phyloP scores from a whole-genome alignment of 2,797 vertebrate species.

The Smutsia temminckii region DNA sequence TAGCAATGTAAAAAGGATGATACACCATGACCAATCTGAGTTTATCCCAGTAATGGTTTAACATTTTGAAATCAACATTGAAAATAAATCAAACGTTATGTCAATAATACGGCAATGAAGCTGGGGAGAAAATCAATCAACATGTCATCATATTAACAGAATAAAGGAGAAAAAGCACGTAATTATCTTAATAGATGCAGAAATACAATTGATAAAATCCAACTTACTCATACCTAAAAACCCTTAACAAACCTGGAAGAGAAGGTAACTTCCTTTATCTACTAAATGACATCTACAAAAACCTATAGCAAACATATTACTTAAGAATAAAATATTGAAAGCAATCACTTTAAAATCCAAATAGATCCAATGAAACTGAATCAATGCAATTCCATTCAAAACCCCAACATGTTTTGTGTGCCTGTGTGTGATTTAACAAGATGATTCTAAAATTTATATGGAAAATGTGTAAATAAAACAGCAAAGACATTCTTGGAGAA shows the following conservation, averaged over 20 bases:
- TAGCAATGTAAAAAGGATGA: not conserved
- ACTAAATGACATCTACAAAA: not conserved
- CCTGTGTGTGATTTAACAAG: not conserved
- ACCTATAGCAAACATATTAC: not conserved
- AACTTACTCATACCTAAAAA: not conserved
- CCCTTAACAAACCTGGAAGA: not conserved
- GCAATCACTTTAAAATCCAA: not conserved
- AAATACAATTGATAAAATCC: slow-evolving; percentile 5
- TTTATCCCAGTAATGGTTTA: not conserved
- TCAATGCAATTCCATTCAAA: not conserved
- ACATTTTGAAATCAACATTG: not conserved
- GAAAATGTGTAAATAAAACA: not conserved
- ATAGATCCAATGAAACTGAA: not conserved
- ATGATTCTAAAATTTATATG: not conserved
- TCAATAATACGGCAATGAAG: not conserved
- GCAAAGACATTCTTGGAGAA: not conserved
- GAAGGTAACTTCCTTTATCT: not conserved
- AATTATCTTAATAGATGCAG: not conserved
- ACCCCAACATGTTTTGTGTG: not conserved
- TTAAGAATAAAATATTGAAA: not conserved
- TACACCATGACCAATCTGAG: not conserved
- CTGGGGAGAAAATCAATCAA: not conserved
- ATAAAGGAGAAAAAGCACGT: not conserved
- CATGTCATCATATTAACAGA: not conserved
- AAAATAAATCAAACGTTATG: not conserved